Base-by-base conservation (phyloP, 37 sponge, comb jelly and placozoan species). In the Mnemiopsis leidyi region DNA sequence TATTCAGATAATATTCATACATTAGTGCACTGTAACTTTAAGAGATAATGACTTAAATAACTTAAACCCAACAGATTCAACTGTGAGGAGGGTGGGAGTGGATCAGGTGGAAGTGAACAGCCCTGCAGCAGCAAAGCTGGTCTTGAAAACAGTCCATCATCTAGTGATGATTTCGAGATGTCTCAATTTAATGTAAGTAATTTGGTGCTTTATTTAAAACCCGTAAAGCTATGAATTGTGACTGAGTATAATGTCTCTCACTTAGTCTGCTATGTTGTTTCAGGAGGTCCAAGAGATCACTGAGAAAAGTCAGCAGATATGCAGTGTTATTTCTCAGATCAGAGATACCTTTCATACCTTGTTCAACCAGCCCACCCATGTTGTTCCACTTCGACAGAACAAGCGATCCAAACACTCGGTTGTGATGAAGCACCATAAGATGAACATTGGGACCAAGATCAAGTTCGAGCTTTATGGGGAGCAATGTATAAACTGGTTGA, bases 271-370 rank as follows among this genome's bases (percentile, higher is more conserved):
- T 18, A 48, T 48, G 13, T 13, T 48, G 61, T 85, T 85, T 1
- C 90, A 85, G 90, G 90, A 85, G 25, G 90, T 85, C n/a, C 90
- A 40, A 39, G 90, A 85, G 35, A 85, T 85, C 40, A 85, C 90
- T 36, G 90, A 85, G 7, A 28, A 33, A 25, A 85, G 90, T 40
- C 90, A 85, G 61, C 90, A 85, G 30, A 40, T 85, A 0, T 85
- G 90, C 30, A 85, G 90, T 85, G 90, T 85, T 25, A 85, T 85
- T 13, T 23, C 90, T 1, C 90, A 85, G 61, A 85, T 85, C 48
- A 13, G 90, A 25, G 90, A 85, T 28, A 85, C 90, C 26, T 85
- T 85, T 23, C 90, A 85, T 28, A 23, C 90, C 39, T 21, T 85
- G 2, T 85, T 85, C 36, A 37, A 85, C 23, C 90, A 85, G 29